phyloP scores from a whole-genome alignment of 2,888 invertebrate species.

The Thumatha senex region DNA sequence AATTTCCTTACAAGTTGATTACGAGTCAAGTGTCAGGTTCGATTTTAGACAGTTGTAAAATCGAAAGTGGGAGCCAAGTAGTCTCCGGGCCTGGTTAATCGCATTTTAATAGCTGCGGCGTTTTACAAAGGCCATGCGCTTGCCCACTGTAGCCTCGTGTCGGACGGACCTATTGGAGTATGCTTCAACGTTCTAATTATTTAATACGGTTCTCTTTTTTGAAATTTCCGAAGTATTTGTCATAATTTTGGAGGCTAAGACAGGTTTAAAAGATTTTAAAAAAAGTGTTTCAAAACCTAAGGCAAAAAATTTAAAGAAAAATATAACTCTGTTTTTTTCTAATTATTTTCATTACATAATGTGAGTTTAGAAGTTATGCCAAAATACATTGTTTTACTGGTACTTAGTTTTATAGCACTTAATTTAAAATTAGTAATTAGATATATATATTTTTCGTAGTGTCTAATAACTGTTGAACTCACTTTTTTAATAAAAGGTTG shows the following conservation, averaged over 20 bases:
- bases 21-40: slow-evolving; percentile 40
- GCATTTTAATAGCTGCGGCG: slow-evolving; percentile 77
- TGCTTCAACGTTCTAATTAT: slow-evolving; percentile 35
- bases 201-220: slow-evolving; percentile 28
- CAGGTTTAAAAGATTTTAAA: background rate
- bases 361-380: too few species aligned
- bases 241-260: background rate
- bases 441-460: too few species aligned
- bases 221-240: slow-evolving; percentile 22
- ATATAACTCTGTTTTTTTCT: too few species aligned
- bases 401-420: too few species aligned
- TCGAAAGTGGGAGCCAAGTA: slow-evolving; percentile 75
- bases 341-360: too few species aligned
- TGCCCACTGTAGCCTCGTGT: slow-evolving; percentile 41
- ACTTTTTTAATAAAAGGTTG: too few species aligned
- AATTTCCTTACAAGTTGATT: slow-evolving; percentile 39
- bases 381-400: too few species aligned
- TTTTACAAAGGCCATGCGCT: slow-evolving; percentile 58
- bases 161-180: slow-evolving; percentile 22
- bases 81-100: slow-evolving; percentile 69
- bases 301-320: too few species aligned
- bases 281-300: too few species aligned
- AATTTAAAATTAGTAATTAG: too few species aligned
- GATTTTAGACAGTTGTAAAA: slow-evolving; percentile 70
- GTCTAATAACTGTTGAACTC: too few species aligned